Evolutionary conservation across 1,140 invertebrate genomes (phyloP).

Genomic region (Ectropis grisescens): DNA sequence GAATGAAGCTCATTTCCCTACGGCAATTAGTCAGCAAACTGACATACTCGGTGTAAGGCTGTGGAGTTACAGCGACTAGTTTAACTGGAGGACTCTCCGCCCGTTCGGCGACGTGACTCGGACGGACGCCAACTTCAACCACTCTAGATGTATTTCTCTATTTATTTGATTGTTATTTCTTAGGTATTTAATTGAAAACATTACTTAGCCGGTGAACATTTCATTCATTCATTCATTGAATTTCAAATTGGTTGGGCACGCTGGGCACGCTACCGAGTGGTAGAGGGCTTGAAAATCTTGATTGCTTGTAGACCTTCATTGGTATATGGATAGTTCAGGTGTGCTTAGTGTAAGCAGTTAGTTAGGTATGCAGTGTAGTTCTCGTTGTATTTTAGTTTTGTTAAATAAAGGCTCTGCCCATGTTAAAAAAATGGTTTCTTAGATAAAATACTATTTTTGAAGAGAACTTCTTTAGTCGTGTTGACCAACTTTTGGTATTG

Average conservation of each 20-base stretch:
- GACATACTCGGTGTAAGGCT: too few species aligned
- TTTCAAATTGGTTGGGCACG: not conserved
- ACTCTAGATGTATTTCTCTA: not conserved
- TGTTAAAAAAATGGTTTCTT: not conserved
- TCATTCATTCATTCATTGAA: not conserved
- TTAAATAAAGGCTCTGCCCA: too few species aligned
- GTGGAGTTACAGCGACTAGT: too few species aligned
- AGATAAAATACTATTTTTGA: too few species aligned
- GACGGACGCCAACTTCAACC: constrained; percentile 15
- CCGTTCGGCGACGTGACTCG: constrained; percentile 20
- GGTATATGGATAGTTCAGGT: too few species aligned
- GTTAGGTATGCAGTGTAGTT: too few species aligned
- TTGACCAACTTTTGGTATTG: too few species aligned
- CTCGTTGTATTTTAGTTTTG: too few species aligned
- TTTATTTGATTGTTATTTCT: not conserved
- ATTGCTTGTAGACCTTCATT: not conserved
- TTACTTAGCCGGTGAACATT: not conserved
- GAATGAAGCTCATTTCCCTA: too few species aligned
- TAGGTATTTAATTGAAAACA: not conserved
- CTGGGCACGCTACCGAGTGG: not conserved
- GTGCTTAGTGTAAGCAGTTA: too few species aligned
- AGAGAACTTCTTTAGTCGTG: too few species aligned
- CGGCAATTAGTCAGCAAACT: too few species aligned
- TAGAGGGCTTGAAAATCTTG: not conserved
- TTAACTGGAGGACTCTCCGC: constrained; percentile 17